phyloP scores from a whole-genome alignment of 2,888 invertebrate species.

The Subacronicta megacephala region DNA sequence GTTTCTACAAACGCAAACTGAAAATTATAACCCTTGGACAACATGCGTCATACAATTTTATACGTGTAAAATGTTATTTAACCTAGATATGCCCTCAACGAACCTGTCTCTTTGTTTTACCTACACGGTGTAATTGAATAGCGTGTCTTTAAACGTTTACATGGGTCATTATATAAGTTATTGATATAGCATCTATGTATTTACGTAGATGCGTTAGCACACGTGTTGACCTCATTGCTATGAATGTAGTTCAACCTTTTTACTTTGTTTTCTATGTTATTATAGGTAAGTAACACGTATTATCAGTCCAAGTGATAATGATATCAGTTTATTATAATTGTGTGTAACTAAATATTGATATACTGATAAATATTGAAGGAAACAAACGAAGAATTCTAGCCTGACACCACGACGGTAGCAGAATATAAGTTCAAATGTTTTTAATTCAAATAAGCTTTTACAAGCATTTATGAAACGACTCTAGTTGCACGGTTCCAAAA shows the following conservation, averaged over 20 bases:
- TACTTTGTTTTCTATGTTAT: conserved; percentile 35
- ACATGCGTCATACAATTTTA: background rate
- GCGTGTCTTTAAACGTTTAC: conserved; percentile 34
- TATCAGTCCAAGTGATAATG: conserved; percentile 9
- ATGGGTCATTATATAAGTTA: conserved; percentile 17
- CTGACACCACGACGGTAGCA: too few species aligned
- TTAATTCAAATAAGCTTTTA: too few species aligned
- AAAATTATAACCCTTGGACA: background rate
- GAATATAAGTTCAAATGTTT: too few species aligned
- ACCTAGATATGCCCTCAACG: conserved; percentile 35
- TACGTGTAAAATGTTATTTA: conserved; percentile 26
- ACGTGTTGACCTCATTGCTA: conserved; percentile 41
- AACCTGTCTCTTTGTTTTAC: conserved; percentile 24
- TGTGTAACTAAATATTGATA: conserved; percentile 18
- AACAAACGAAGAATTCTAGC: background rate
- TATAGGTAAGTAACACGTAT: conserved; percentile 11
- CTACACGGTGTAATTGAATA: conserved; percentile 7
- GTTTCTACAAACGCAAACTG: background rate
- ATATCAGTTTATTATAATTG: conserved; percentile 19
- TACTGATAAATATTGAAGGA: conserved; percentile 4
- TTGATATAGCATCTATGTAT: conserved; percentile 26
- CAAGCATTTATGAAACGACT: too few species aligned
- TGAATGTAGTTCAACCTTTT: conserved; percentile 33
- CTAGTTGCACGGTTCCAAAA: too few species aligned
- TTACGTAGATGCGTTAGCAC: conserved; percentile 24